Conservation (phyloP, 2,797 vertebrate genomes). For the Clarias fuscus region DNA sequence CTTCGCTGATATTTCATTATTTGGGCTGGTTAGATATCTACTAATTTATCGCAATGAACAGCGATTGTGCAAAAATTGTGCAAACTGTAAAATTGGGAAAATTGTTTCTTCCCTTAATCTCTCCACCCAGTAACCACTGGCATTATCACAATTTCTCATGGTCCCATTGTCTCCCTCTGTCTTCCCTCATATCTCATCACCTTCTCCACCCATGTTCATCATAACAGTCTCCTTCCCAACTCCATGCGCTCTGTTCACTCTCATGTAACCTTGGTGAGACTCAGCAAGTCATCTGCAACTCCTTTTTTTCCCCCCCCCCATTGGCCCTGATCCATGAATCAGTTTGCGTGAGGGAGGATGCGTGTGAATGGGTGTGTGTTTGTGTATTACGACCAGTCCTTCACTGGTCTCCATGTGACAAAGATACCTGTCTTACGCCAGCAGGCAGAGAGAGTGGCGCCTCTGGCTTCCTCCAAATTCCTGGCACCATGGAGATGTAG, state of each 20-base stretch:
- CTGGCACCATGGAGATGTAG: conserved; percentile 68
- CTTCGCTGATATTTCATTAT: background rate
- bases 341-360: conserved; percentile 40
- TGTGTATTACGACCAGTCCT: conserved; percentile 37
- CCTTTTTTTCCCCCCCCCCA: conserved; percentile 45
- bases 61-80: background rate
- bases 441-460: conserved; percentile 59
- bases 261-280: background rate
- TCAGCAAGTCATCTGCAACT: background rate
- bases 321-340: conserved; percentile 24
- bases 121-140: conserved; percentile 16
- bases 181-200: conserved; percentile 11
- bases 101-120: background rate
- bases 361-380: conserved; percentile 34
- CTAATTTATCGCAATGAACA: background rate
- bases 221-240: conserved; percentile 10
- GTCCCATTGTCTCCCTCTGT: background rate
- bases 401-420: conserved; percentile 49
- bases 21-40: background rate
- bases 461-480: conserved; percentile 61
- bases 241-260: background rate
- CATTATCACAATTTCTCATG: background rate
- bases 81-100: background rate
- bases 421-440: conserved; percentile 54
- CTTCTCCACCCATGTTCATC: conserved; percentile 25